Evolutionary conservation across 2,113 vertebrate species (phyloP).

Genomic region (Ceyx cyanopectus): DNA sequence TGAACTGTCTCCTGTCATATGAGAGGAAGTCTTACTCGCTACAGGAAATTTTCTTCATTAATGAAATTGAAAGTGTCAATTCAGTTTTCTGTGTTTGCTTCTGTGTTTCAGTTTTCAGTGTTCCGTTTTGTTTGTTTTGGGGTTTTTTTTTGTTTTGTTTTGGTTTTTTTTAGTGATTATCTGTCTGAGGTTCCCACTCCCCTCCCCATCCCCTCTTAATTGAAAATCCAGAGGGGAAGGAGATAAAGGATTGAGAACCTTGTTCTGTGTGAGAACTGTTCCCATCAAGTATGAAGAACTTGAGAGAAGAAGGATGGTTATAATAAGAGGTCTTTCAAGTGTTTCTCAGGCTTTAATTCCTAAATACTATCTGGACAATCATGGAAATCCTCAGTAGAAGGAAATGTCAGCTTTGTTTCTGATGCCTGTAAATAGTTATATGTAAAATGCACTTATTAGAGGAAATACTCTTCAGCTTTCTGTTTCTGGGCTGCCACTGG

Average conservation of each 20-base stretch:
- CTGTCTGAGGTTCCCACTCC: neutral
- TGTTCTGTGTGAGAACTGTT: neutral
- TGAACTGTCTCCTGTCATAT: neutral
- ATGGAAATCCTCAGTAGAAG: neutral
- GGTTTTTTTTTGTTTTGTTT: neutral
- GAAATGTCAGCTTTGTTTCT: neutral
- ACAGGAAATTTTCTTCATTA: neutral
- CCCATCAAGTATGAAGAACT: neutral
- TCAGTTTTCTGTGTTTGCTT: neutral
- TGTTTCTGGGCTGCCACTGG: neutral
- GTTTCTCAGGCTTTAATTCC: neutral
- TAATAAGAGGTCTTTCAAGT: neutral
- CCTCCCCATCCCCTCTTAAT: neutral
- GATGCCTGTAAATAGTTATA: constrained; percentile 16
- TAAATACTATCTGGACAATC: neutral
- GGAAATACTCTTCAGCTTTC: neutral
- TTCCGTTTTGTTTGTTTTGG: neutral
- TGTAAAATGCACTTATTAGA: neutral
- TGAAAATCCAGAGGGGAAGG: neutral
- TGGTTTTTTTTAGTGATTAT: neutral
- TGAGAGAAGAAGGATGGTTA: neutral
- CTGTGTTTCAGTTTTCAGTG: too few relatives aligned
- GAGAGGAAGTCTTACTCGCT: neutral
- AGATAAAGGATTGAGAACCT: neutral
- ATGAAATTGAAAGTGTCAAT: neutral